These are phyloP conservation scores for Lissocephala sabroskyi DNA, from an alignment of 2,888 invertebrate genomes.

Conservation along the genomic window DNA sequence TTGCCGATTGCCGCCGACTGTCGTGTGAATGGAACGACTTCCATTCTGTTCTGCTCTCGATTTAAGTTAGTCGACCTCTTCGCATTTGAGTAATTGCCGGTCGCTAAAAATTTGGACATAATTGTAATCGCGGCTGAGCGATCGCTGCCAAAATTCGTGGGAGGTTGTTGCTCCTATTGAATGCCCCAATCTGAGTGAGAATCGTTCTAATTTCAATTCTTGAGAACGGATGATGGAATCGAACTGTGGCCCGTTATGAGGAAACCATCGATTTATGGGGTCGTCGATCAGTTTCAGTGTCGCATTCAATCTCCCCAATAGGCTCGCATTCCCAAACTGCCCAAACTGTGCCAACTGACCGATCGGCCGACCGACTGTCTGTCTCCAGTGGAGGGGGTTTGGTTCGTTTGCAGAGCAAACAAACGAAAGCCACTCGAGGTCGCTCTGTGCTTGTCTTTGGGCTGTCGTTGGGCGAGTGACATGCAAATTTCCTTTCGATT, in stretches of 20 bases:
- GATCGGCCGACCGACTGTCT: slow-evolving; percentile 11
- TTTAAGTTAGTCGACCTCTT: slow-evolving; percentile 6
- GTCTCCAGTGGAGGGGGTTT: too few relatives aligned
- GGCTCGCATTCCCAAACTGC: too few relatives aligned
- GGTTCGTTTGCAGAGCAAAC: slow-evolving; percentile 49
- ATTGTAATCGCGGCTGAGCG: slow-evolving; percentile 40
- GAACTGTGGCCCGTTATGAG: slow-evolving; percentile 29
- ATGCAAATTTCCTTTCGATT: slow-evolving; percentile 59
- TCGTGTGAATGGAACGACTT: slow-evolving; percentile 42
- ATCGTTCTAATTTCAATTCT: too few relatives aligned
- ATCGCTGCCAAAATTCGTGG: slow-evolving; percentile 38
- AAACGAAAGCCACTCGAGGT: slow-evolving; percentile 25
- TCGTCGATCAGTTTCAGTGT: slow-evolving; percentile 8
- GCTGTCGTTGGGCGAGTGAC: slow-evolving; percentile 44
- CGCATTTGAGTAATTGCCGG: too few relatives aligned
- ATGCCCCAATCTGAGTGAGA: too few relatives aligned
- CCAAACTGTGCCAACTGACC: slow-evolving; percentile 38
- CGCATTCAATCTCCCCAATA: slow-evolving; percentile 21
- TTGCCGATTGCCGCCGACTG: too few relatives aligned
- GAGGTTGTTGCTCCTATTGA: slow-evolving; percentile 35
- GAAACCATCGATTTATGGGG: slow-evolving; percentile 30
- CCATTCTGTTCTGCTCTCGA: slow-evolving; percentile 6
- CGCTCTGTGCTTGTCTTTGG: slow-evolving; percentile 27
- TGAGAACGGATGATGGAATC: not conserved
- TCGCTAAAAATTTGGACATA: too few relatives aligned